Percentiles rank a stretch among this genome's conserved stretches.
phyloP scores from a whole-genome alignment of 2,113 vertebrate genomes.

The Raphicerus campestris region DNA sequence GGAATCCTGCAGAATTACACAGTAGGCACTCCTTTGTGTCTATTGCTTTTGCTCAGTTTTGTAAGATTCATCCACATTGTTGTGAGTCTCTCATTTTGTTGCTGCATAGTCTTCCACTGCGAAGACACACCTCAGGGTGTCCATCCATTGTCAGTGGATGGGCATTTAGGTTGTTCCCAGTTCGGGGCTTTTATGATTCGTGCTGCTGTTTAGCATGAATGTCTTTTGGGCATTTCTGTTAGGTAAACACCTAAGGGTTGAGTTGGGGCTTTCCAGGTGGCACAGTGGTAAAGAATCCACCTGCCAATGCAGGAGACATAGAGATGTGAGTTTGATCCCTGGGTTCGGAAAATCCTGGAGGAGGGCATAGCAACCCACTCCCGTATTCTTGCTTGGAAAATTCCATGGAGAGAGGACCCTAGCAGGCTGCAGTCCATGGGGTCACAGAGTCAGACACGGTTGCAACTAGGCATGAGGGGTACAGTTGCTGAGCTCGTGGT shows the following conservation, averaged over 20 bases:
- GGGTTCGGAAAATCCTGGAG: neutral
- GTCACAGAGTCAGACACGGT: neutral
- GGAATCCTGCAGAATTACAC: neutral
- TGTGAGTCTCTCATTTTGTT: neutral
- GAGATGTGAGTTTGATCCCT: neutral
- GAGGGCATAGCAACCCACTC: neutral
- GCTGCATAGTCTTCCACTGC: neutral
- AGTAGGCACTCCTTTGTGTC: neutral
- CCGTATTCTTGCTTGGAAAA: neutral
- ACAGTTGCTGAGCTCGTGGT: neutral
- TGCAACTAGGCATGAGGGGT: neutral
- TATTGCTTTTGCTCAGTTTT: neutral
- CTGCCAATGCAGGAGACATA: neutral
- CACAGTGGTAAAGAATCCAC: neutral
- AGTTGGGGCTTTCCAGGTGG: neutral
- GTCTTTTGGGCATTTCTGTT: neutral
- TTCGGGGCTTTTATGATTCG: neutral
- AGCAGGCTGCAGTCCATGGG: neutral
- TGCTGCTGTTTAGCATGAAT: neutral
- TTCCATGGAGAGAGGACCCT: neutral
- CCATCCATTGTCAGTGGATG: neutral
- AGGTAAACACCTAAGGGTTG: neutral
- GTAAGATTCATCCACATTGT: neutral
- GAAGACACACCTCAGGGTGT: neutral
- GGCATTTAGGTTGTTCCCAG: neutral